phyloP scores from a whole-genome alignment of 1,140 invertebrate genomes.

The Chironomus striatipennis region DNA sequence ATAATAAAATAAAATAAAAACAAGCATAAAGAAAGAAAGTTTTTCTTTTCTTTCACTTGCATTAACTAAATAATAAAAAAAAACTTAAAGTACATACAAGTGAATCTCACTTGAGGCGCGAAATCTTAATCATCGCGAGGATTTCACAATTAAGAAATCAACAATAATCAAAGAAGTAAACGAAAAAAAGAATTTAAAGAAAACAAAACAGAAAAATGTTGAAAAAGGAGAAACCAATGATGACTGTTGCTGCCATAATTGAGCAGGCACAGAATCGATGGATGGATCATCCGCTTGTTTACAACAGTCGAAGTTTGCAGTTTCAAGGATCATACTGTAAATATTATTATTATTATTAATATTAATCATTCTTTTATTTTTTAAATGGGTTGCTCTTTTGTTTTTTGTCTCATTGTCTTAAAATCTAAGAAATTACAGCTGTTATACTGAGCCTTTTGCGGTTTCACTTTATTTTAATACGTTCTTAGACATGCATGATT shows the following conservation, averaged over 20 bases:
- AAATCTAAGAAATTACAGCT: no score
- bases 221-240: constrained; percentile 7
- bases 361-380: no score
- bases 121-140: background rate
- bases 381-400: no score
- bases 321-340: constrained; percentile 21
- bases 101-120: background rate
- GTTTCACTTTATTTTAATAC: no score
- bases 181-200: background rate
- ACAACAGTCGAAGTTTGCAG: background rate
- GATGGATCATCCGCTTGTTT: constrained; percentile 4
- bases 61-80: no score
- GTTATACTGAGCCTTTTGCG: no score
- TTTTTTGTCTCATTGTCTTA: no score
- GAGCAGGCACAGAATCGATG: constrained; percentile 14
- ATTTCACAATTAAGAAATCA: background rate
- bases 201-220: constrained; percentile 3
- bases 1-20: background rate
- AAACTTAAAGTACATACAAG: no score
- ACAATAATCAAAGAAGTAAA: background rate
- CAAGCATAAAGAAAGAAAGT: no score
- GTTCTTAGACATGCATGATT: no score
- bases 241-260: constrained; percentile 18
- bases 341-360: background rate
- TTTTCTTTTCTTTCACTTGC: no score